Evolutionary conservation across 2,797 vertebrate species (phyloP), one percentile per base, ranked within the genome.

Genomic region (Pangasius krempfi): DNA sequence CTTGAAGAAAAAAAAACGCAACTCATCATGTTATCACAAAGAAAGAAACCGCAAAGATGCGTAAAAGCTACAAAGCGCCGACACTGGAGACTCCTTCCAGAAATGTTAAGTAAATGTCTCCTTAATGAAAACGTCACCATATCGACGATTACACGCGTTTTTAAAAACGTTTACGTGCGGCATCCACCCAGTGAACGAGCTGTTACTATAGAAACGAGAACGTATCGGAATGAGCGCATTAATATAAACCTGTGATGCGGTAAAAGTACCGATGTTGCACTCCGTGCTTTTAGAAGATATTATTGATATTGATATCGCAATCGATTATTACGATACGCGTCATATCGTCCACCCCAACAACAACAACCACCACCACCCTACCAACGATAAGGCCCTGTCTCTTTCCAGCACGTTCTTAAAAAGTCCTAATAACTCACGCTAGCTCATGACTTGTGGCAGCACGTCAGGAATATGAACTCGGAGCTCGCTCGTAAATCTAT

Each of bases 401-500:
- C 12, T 37, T 9, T 58, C 52, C 78, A 56, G n/a, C 9, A 58
- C 2, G 40, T 81, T 58, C 20, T 81, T 81, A 60, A 82, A 82
- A 62, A 25, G 79, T 40, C 20, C 30, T 8, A 60, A 81, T 40
- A 25, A 25, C 79, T 58, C 20, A 3, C 2, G 10, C 33, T 40
- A 7, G 56, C 22, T 82, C 52, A 86, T 76, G 87, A 93, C 95
- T 92, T 94, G 95, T 94, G 90, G 90, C 94, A 94, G 92, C 94
- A 93, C 81, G 94, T 94, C 93, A 95, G 94, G 91, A 93, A 95
- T 95, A 93, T 92, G 92, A 93, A 89, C 93, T 93, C 91, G 54
- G 87, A 92, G 92, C 84, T 44, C 84, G 86, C 92, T 91, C 93
- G 92, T 94, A 87, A 94, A 94, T 94, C 96, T 97, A 97, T 97